Evolutionary conservation across 2,113 vertebrate genomes (phyloP), one percentile per base, ranked within the genome.

Genomic region (Scartelaos histophorus): DNA sequence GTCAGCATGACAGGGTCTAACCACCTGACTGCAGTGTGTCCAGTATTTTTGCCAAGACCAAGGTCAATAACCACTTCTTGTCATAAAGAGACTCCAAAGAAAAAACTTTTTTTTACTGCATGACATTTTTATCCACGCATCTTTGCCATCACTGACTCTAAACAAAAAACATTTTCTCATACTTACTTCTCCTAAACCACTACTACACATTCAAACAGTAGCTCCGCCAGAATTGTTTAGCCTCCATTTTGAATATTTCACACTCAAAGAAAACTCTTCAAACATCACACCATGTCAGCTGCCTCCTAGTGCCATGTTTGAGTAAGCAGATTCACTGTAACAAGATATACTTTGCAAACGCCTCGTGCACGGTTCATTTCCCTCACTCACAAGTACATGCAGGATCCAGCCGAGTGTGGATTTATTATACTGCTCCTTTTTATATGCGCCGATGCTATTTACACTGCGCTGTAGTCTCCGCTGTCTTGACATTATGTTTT

Each of bases 361-460:
- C 70, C 29, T 49, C 15, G 51, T 16, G 22, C 51, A 47, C 10
- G 75, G 58, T 71, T 82, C 34, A 75, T 69, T 72, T 71, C 65
- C 62, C 57, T 66, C 45, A 38, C 53, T 61, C 51, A 51, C 38
- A 51, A 38, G 53, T 61, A 19, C 56, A 10, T 29, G 49, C 34
- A 53, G 60, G 71, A 71, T 70, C 22, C 69, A 64, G 54, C 15
- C 0, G 19, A 58, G 35, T 68, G 22, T 75, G 38, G 70, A 74
- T 47, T 60, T 19, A 57, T 69, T 56, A 43, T 43, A 62, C 58
- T 29, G 71, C 71, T 21, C 58, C 25, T 54, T 43, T 53, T 21
- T 35, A 15, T 51, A 60, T 71, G 58, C 75, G 61, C 49, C 72
- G 16, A 68, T 66, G 69, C 60, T 58, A 45, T 77, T 75, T 58